A percentile compares a stretch with the other conserved stretches of the same genome.
These are phyloP conservation scores for Chrysodeixis includens DNA, from an alignment of 2,888 invertebrate genomes.

Conservation along the genomic window DNA sequence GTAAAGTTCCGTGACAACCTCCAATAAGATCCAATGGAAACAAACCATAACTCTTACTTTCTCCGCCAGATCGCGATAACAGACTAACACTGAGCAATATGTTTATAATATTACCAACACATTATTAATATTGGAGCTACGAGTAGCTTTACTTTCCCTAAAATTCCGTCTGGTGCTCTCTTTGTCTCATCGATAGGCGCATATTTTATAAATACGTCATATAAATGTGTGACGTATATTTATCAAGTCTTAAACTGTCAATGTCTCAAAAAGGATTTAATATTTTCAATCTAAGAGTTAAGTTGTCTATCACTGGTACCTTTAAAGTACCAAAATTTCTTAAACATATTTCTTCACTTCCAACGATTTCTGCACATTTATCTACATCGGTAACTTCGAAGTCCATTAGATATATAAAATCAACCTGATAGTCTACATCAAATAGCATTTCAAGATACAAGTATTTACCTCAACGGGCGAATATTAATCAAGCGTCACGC, in stretches of 20 bases:
- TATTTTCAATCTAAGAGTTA: too few species aligned
- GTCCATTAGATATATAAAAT: not conserved
- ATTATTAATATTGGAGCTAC: constrained; percentile 28
- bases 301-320: too few species aligned
- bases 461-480: constrained; percentile 2
- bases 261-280: too few species aligned
- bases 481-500: constrained; percentile 31
- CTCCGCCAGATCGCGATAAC: constrained; percentile 49
- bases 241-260: too few species aligned
- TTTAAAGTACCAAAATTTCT: not conserved
- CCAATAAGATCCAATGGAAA: constrained; percentile 38
- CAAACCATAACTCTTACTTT: constrained; percentile 53
- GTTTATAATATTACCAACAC: constrained; percentile 51
- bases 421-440: not conserved
- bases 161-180: not conserved
- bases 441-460: not conserved
- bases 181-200: not conserved
- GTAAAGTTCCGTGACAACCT: constrained; percentile 48
- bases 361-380: not conserved
- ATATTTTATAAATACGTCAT: too few species aligned
- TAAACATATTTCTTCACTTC: not conserved
- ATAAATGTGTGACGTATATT: too few species aligned
- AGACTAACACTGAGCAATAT: constrained; percentile 50
- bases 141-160: not conserved
- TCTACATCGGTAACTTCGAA: not conserved